phyloP scores from a whole-genome alignment of 2,113 vertebrate species.

The Galeopterus variegatus region DNA sequence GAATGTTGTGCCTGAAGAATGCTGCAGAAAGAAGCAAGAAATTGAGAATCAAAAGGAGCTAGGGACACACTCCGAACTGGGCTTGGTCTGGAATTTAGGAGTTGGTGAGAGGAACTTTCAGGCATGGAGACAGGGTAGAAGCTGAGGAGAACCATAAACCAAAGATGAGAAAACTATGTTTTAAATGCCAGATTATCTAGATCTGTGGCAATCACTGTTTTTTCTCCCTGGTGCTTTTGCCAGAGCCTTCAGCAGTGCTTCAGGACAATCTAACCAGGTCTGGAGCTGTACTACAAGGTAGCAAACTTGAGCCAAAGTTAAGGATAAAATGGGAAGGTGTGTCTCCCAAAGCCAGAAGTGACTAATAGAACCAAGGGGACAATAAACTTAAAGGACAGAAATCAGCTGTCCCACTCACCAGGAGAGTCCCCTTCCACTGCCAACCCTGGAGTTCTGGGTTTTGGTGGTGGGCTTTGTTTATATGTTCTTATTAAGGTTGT shows the following conservation, averaged over 20 bases:
- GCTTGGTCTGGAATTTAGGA: neutral
- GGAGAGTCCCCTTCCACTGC: neutral
- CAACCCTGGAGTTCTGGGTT: neutral
- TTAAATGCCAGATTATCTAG: neutral
- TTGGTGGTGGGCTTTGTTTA: neutral
- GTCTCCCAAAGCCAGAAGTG: neutral
- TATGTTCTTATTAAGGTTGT: neutral
- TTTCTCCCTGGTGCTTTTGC: neutral
- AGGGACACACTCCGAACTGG: neutral
- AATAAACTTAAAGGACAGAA: neutral
- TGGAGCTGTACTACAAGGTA: neutral
- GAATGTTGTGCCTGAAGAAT: neutral
- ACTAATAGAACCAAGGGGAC: neutral
- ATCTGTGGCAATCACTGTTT: neutral
- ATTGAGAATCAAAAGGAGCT: neutral
- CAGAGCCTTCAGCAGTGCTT: neutral
- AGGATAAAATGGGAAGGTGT: neutral
- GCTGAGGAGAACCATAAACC: neutral
- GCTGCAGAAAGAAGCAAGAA: neutral
- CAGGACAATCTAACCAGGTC: neutral
- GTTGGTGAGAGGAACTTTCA: neutral
- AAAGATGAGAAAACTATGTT: slow-evolving; percentile 3
- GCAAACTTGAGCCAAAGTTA: neutral
- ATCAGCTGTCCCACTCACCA: neutral
- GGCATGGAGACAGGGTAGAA: neutral